Base-by-base conservation (phyloP, 1,140 invertebrate species). In the Andrena cerasifolii region DNA sequence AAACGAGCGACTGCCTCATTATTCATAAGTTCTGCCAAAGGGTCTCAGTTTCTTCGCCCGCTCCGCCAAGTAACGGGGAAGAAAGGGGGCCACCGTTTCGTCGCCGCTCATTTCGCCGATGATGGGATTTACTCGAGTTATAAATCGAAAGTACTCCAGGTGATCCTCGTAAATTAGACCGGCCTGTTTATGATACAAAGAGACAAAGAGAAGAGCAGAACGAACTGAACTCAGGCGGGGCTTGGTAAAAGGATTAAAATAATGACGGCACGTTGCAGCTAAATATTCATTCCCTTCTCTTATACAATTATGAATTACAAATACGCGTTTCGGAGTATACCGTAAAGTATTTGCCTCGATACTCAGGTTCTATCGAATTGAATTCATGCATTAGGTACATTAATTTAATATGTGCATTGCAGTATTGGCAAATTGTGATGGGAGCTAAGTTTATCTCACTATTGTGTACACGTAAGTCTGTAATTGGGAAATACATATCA, bases 1-100 rank as follows among this genome's bases (percentile, higher is more conserved):
- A 83, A 78, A 83, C 79, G 75, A 66, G 73, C 68, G 74, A 76
- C 73, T 78, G 43, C 54, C 81, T 83, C 80, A 78, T 83, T 82
- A 83, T 83, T 83, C 81, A 78, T 83, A 63, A 70, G 40, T 78
- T 82, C 74, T 66, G 47, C 26, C 67, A 47, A 62, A 51, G 76
- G 70, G 54, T 82, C 74, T 59, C 66, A 78, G 74, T 59, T 82
- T 78, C 81, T 66, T 54, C 53, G 47, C 36, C 49, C 49, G 18
- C 24, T 49, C n/a, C 16, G 51, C 40, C 6, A 47, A 31, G 18
- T 16, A 24, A 21, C 14, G 16, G 3, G 12, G 51, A 54, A 33
- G 36, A 62, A 59, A 28, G 51, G 36, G 40, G 33, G 36, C 36
- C 31, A 26, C 49, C 45, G 40, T 47, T 71, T n/a, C 43, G 26